Evolutionary conservation across 2,888 invertebrate species (phyloP), one percentile per base, ranked within the genome.

Genomic region (Caenorhabditis doughertyi): DNA sequence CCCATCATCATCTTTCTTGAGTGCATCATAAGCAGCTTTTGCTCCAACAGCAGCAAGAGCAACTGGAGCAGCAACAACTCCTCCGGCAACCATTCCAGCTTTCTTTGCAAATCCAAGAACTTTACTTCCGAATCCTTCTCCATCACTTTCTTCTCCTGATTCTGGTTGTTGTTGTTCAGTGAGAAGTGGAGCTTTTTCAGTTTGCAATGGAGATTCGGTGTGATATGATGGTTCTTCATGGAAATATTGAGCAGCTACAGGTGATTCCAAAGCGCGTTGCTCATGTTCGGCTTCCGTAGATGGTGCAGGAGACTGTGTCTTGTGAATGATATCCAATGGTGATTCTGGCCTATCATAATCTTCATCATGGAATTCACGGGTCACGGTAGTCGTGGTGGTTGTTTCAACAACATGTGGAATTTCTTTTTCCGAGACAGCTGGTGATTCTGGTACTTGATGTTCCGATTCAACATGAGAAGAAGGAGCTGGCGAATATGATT

Each of bases 1-100:
- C 4, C 67, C 71, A 51, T 87, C 83, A 11, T 81, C 79, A 23
- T 84, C 72, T 44, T 77, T 71, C 49, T 80, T 85, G 21, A 89
- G 58, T 18, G 79, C 82, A 42, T 89, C 89, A 71, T 85, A 86
- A 3, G 88, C 86, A 23, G 82, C 71, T 53, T 84, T 81, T 18
- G 86, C 89, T 68, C 89, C 89, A 53, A 85, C 73, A 16, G 84
- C 88, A 56, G 84, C 85, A n/a, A 85, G 79, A 44, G 83, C 88
- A 51, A 83, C 85, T 55, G 87, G 88, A 47, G 88, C 88, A 51
- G 83, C 83, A 56, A 87, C 80, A 32, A 87, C 84, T 56, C 85
- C 89, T 25, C 87, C 89, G 49, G 87, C 87, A 25, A 88, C 72
- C 76, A 81, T 84, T 65, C 86, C 88, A 8, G 84, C 85, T 32